Evolutionary conservation across 1,140 invertebrate genomes (phyloP).

Genomic region (Mylabris phalerata): DNA sequence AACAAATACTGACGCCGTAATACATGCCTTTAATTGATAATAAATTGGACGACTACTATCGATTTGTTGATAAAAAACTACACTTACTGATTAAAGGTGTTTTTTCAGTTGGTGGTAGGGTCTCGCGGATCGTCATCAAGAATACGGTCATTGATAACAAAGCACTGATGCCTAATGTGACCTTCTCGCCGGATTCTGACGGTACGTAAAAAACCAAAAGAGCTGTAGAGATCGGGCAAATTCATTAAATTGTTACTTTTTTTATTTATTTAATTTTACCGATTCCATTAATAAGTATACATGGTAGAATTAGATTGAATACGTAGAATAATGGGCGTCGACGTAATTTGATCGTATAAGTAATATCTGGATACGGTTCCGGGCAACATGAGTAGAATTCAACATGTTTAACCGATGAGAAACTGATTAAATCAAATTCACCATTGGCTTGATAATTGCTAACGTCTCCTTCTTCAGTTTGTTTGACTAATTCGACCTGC

Average conservation of each 20-base stretch:
- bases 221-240: constrained; percentile 49
- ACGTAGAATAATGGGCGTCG: constrained; percentile 84
- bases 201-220: constrained; percentile 88
- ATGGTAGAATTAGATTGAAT: constrained; percentile 85
- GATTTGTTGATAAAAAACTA: neutral
- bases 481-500: constrained; percentile 64
- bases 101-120: constrained; percentile 86
- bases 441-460: constrained; percentile 74
- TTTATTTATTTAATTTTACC: constrained; percentile 45
- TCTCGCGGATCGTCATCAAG: constrained; percentile 86
- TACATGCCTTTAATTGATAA: constrained; percentile 64
- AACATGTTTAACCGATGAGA: constrained; percentile 62
- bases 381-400: constrained; percentile 88
- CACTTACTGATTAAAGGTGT: constrained; percentile 83
- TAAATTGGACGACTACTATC: neutral
- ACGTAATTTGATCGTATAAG: constrained; percentile 64
- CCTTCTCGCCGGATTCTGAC: constrained; percentile 85
- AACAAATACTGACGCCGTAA: constrained; percentile 85
- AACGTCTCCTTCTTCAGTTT: constrained; percentile 65
- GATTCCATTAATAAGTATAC: constrained; percentile 80
- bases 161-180: constrained; percentile 80
- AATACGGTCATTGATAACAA: constrained; percentile 90
- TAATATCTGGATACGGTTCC: constrained; percentile 92
- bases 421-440: constrained; percentile 70
- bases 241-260: no score